phyloP scores from a whole-genome alignment of 2,888 invertebrate genomes.

The Drosophila niveifrons region DNA sequence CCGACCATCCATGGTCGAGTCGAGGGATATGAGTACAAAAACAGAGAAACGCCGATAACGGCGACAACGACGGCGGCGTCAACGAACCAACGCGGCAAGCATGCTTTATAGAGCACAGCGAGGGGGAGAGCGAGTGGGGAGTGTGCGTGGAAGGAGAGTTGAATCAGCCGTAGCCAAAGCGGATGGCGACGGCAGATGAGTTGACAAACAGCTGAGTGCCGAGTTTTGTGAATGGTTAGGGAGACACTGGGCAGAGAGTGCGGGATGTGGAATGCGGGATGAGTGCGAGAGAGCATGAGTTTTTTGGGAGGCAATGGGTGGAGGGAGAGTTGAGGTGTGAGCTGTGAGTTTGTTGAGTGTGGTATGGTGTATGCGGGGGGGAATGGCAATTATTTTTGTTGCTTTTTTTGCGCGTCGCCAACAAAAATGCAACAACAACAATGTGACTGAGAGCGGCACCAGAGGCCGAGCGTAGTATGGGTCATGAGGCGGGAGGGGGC shows the following conservation, averaged over 20 bases:
- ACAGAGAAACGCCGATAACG: constrained; percentile 84
- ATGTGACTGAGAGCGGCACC: constrained; percentile 33
- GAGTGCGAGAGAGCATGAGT: constrained; percentile 18
- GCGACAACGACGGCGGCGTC: constrained; percentile 57
- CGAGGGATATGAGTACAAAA: constrained; percentile 83
- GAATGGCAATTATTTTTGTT: constrained; percentile 75
- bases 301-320: not conserved
- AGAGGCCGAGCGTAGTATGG: constrained; percentile 30
- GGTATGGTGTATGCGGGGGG: constrained; percentile 17
- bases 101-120: constrained; percentile 21
- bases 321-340: constrained; percentile 28
- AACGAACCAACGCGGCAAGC: constrained; percentile 62
- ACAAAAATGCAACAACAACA: constrained; percentile 61
- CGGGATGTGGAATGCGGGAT: not conserved
- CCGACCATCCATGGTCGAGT: constrained; percentile 46
- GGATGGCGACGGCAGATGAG: constrained; percentile 79
- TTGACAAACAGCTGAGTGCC: constrained; percentile 81
- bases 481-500: constrained; percentile 28
- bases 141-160: constrained; percentile 27
- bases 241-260: constrained; percentile 37
- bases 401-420: constrained; percentile 71
- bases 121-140: constrained; percentile 27
- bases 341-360: constrained; percentile 36
- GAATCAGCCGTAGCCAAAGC: constrained; percentile 66
- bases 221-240: constrained; percentile 75